Evolutionary conservation across 2,797 vertebrate genomes (phyloP).

Genomic region (Anguilla anguilla): DNA sequence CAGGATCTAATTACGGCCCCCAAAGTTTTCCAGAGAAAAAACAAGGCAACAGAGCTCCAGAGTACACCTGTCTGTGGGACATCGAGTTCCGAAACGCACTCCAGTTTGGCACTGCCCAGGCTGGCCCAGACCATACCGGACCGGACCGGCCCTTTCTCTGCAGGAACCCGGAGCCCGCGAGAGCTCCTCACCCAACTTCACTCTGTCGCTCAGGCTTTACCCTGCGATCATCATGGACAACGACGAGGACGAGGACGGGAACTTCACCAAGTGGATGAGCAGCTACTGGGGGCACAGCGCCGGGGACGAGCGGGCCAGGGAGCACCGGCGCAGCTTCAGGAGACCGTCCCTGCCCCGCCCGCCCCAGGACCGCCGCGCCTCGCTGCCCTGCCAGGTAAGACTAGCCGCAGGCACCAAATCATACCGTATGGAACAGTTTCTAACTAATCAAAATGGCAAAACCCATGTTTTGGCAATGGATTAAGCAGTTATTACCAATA

Average conservation of each 20-base stretch:
- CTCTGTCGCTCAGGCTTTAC: slow-evolving; percentile 37
- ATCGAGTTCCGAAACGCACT: background rate
- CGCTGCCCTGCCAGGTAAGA: slow-evolving; percentile 74
- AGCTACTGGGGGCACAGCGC: slow-evolving; percentile 75
- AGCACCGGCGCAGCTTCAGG: slow-evolving; percentile 61
- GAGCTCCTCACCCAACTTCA: slow-evolving; percentile 20
- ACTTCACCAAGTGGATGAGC: slow-evolving; percentile 86
- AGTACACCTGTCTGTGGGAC: background rate
- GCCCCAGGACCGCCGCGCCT: slow-evolving; percentile 70
- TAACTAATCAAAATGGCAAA: background rate
- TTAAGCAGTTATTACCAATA: no score
- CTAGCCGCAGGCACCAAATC: background rate
- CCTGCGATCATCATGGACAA: slow-evolving; percentile 72
- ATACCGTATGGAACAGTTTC: background rate
- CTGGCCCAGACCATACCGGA: background rate
- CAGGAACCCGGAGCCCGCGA: slow-evolving; percentile 29
- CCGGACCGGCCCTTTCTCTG: slow-evolving; percentile 25
- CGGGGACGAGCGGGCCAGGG: slow-evolving; percentile 60
- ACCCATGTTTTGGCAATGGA: no score
- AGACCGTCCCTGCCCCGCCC: slow-evolving; percentile 27
- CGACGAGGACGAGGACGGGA: slow-evolving; percentile 82
- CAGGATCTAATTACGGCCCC: slow-evolving; percentile 10
- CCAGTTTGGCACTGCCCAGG: background rate
- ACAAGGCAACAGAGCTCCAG: background rate
- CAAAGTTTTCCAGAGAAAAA: background rate